Conservation (phyloP, 2,888 invertebrate species). For the Diarsia dahlii region DNA sequence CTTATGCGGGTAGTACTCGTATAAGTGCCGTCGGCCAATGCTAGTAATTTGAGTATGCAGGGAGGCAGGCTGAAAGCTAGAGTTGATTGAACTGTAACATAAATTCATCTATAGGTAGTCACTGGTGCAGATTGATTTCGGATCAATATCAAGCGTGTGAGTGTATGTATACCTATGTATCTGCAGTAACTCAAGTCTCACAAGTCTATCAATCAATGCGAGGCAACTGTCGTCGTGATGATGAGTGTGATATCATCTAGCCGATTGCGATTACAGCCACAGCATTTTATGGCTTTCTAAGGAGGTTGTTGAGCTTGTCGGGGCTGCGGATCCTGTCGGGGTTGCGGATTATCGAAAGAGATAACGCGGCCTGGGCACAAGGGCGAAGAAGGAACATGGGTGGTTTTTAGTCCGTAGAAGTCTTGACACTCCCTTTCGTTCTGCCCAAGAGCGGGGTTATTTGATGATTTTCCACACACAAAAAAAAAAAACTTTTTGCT, state of each 20-base stretch:
- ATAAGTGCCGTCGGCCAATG: not conserved
- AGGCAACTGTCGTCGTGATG: not conserved
- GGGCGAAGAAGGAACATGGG: too few relatives aligned
- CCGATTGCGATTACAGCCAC: not conserved
- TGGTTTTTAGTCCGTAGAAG: too few relatives aligned
- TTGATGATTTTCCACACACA: too few relatives aligned
- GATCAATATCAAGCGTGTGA: not conserved
- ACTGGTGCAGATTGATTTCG: slow-evolving; percentile 9
- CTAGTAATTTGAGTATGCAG: slow-evolving; percentile 19
- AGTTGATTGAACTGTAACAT: slow-evolving; percentile 10
- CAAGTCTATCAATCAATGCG: not conserved
- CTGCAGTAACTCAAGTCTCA: not conserved
- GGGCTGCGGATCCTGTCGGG: too few relatives aligned
- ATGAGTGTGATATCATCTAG: not conserved
- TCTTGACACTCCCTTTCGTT: too few relatives aligned
- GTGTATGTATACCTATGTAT: not conserved
- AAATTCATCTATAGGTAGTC: not conserved
- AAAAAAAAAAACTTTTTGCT: not conserved
- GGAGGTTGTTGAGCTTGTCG: not conserved
- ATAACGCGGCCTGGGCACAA: too few relatives aligned
- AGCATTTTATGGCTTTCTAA: too few relatives aligned
- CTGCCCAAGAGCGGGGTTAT: too few relatives aligned
- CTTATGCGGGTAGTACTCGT: too few relatives aligned
- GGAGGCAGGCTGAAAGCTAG: not conserved
- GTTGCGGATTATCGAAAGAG: too few relatives aligned